phyloP scores from a whole-genome alignment of 2,797 vertebrate species.

The Spinus olivaceus region DNA sequence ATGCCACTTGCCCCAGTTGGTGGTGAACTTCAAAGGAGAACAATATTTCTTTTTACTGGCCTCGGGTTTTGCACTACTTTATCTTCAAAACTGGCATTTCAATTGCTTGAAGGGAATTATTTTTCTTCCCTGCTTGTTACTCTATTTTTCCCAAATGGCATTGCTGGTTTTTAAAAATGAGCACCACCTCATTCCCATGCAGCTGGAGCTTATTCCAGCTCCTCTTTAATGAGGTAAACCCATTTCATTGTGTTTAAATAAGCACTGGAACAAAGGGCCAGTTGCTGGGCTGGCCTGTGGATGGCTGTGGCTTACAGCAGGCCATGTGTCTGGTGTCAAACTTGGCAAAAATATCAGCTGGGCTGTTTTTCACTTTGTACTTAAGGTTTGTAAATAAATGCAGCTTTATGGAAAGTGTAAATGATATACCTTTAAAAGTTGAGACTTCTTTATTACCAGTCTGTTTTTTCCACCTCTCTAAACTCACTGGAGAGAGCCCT shows the following conservation, averaged over 20 bases:
- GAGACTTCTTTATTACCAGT: neutral
- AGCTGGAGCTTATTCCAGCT: neutral
- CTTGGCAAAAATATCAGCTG: neutral
- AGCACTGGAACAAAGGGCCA: neutral
- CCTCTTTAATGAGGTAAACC: neutral
- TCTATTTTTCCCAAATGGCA: neutral
- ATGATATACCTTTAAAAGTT: neutral
- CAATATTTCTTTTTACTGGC: neutral
- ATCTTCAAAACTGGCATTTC: conserved; percentile 11
- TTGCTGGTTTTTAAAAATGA: neutral
- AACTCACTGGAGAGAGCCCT: neutral
- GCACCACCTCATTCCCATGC: neutral
- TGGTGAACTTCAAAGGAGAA: conserved; percentile 29
- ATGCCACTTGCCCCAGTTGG: neutral
- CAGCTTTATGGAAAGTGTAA: neutral
- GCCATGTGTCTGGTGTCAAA: neutral
- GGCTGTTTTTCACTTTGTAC: neutral
- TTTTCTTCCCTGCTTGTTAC: neutral
- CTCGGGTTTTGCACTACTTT: neutral
- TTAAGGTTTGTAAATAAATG: neutral
- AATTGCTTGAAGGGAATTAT: neutral
- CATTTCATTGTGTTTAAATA: neutral
- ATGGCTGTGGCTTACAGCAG: neutral
- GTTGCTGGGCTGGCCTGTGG: neutral
- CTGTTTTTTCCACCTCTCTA: neutral